Percentiles rank a stretch among this genome's conserved stretches.
Evolutionary conservation across 1,140 invertebrate genomes (phyloP).

Genomic region (Geopemphigus sp.): DNA sequence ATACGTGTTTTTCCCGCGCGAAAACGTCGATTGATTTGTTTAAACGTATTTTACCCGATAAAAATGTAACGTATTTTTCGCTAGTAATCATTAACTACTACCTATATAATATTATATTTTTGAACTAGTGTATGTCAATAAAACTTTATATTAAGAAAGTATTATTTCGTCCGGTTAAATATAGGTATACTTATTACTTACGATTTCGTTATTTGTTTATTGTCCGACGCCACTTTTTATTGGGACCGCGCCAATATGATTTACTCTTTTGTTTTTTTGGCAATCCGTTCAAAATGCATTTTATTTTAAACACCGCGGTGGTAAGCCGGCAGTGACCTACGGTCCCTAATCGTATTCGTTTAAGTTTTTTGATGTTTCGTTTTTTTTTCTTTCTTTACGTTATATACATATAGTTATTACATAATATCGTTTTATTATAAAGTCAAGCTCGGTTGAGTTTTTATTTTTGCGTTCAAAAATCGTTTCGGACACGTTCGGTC

Average conservation of each 20-base stretch:
- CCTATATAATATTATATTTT: too few species aligned
- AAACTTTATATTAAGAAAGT: too few species aligned
- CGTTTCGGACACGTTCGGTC: background rate
- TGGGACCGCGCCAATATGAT: background rate
- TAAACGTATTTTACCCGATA: too few species aligned
- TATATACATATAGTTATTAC: too few species aligned
- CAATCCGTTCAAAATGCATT: slow-evolving; percentile 1
- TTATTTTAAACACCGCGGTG: slow-evolving; percentile 1
- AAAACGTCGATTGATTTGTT: too few species aligned
- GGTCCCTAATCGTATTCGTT: slow-evolving; percentile 10
- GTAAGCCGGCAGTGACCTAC: too few species aligned
- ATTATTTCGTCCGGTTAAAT: background rate
- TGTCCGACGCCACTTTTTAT: background rate
- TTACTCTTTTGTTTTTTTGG: slow-evolving; percentile 27
- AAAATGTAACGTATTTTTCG: too few species aligned
- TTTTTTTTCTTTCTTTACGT: background rate
- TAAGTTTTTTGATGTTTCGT: background rate
- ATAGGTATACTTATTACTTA: background rate
- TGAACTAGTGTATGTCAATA: too few species aligned
- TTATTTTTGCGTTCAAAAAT: slow-evolving; percentile 6
- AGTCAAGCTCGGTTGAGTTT: background rate
- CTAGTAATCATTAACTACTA: too few species aligned
- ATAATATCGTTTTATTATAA: background rate
- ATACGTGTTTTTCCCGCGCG: background rate
- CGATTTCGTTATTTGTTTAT: background rate